These are phyloP conservation scores for Alcedo quadribrachys DNA, from an alignment of 2,797 vertebrate species.

Conservation along the genomic window DNA sequence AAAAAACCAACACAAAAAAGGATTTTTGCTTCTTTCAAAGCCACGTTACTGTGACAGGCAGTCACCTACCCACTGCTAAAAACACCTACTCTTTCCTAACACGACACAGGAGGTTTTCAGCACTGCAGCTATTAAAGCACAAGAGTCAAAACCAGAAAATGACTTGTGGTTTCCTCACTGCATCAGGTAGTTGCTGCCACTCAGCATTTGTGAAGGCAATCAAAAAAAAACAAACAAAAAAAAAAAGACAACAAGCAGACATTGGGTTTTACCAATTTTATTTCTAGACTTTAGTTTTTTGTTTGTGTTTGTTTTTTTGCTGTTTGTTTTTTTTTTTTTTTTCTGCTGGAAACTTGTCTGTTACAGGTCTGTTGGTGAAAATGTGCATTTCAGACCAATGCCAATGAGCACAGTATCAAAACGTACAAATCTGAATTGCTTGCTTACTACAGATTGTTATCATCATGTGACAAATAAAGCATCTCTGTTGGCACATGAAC, in stretches of 20 bases:
- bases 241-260: background rate
- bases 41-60: background rate
- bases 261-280: slow-evolving; percentile 80
- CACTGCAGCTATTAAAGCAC: background rate
- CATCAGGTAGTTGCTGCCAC: background rate
- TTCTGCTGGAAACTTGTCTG: slow-evolving; percentile 81
- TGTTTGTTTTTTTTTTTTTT: background rate
- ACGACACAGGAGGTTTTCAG: background rate
- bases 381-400: slow-evolving; percentile 86
- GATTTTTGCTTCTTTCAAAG: background rate
- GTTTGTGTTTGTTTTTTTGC: background rate
- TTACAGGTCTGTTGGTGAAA: slow-evolving; percentile 83
- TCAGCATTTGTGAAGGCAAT: background rate
- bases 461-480: slow-evolving; percentile 76
- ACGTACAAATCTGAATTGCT: slow-evolving; percentile 74
- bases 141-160: slow-evolving; percentile 6
- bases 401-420: slow-evolving; percentile 74
- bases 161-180: background rate
- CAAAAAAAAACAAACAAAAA: background rate
- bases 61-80: background rate
- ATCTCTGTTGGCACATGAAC: slow-evolving; percentile 74
- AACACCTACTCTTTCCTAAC: background rate
- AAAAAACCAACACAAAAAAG: background rate
- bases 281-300: slow-evolving; percentile 78
- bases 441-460: slow-evolving; percentile 73